Evolutionary conservation across 2,797 vertebrate species (phyloP), one percentile per base, ranked within the genome.

Genomic region (Aeoliscus strigatus): DNA sequence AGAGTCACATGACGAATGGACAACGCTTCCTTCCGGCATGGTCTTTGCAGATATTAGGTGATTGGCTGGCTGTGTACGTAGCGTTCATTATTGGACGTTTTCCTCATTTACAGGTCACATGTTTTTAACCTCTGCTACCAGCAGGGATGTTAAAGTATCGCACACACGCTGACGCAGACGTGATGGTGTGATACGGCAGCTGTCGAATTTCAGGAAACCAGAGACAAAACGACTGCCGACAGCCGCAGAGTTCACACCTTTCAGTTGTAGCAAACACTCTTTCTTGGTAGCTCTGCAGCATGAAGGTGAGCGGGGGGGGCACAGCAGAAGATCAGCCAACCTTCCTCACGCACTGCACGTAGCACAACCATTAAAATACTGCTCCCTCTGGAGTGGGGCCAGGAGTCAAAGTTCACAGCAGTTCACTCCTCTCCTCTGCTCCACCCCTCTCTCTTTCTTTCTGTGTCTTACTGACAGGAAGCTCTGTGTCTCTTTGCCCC

Each of bases 311-410:
- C 21, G 11, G 69, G 73, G 66, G 59, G 36, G 53, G 70, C 54
- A 66, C 39, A 66, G 70, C 65, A 8, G 56, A 78, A 73, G 59
- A 78, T 73, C 65, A 61, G 70, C 68, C 72, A 84, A 51, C 66
- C 78, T 74, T 73, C 78, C 81, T 84, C 88, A 89, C 85, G 86
- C 72, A 55, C 86, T 55, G 86, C 86, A 90, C 88, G 87, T 90
- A 89, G 86, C 86, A 81, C 56, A 45, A 81, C 80, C 86, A 88
- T 88, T 88, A 89, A 90, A 86, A 86, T 67, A 81, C 77, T 79
- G 80, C 80, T 82, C 71, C 55, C 73, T 75, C 77, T 89, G 87
- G 88, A 84, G 48, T 44, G 41, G 46, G 51, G 79, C 85, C 85
- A 88, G 54, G 61, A 80, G 76, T 82, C 83, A 81, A 82, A 85